phyloP scores from a whole-genome alignment of 2,113 vertebrate genomes.

The Xiphias gladius region DNA sequence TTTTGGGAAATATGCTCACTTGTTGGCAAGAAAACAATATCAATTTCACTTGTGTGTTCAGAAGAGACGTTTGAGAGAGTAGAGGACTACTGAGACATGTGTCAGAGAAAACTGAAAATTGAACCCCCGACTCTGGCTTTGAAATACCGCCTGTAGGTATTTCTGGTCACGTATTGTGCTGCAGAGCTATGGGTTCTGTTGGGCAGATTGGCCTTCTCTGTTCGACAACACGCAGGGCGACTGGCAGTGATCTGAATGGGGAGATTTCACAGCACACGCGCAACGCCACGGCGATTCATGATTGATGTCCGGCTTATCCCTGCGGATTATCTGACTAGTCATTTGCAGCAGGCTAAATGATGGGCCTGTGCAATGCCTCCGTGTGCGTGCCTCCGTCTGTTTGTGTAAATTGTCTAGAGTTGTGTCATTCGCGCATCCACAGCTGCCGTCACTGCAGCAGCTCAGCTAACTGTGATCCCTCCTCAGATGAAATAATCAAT shows the following conservation, averaged over 20 bases:
- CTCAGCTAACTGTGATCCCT: not conserved
- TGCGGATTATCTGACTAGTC: slow-evolving; percentile 36
- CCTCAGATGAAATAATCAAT: slow-evolving; percentile 25
- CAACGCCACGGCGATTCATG: not conserved
- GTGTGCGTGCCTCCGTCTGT: not conserved
- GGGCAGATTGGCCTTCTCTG: slow-evolving; percentile 26
- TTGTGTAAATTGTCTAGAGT: slow-evolving; percentile 10
- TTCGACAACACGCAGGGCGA: not conserved
- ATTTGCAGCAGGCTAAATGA: slow-evolving; percentile 30
- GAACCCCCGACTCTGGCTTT: not conserved
- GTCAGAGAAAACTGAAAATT: not conserved
- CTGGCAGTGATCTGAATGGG: not conserved
- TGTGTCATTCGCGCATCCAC: slow-evolving; percentile 25
- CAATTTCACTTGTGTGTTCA: not conserved
- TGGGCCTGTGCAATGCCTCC: not conserved
- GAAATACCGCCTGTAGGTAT: slow-evolving; percentile 16
- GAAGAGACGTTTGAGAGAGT: not conserved
- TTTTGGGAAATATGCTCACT: not conserved
- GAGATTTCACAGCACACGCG: slow-evolving; percentile 16
- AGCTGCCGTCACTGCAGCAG: slow-evolving; percentile 29
- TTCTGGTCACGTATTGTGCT: not conserved
- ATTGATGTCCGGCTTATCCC: slow-evolving; percentile 45
- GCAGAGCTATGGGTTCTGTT: not conserved
- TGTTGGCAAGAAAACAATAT: not conserved
- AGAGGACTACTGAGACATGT: not conserved